Evolutionary conservation across 2,797 vertebrate species (phyloP), one percentile per base, ranked within the genome.

Genomic region (Intellagama lesueurii): DNA sequence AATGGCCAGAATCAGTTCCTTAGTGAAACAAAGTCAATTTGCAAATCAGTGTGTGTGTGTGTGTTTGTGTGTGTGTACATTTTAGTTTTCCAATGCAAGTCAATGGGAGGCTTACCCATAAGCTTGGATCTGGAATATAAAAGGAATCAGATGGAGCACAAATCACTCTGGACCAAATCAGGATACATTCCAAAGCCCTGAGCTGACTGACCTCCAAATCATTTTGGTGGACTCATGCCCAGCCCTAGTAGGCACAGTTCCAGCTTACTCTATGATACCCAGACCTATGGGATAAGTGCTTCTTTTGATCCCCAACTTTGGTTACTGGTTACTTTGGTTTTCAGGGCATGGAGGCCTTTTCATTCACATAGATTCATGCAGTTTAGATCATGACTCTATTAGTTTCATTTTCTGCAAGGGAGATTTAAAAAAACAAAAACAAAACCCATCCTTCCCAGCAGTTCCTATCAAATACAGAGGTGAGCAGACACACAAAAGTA

Each of bases 321-420:
- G 44, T 47, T 16, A 68, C 11, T 49, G 9, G 9, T 24, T 78
- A n/a, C n/a, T n/a, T n/a, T n/a, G n/a, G 44, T 80, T 79, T 26
- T 64, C 16, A 44, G 44, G 11, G 70, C 28, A 73, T 14, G 14
- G 4, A 16, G 32, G 1, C 24, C 12, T 30, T 40, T 83, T 40
- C 40, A 47, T 52, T 70, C 22, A 49, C 70, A 32, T 72, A 56
- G 52, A 56, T 73, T 56, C 7, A 60, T 44, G 17, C 7, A 6
- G 22, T 72, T 73, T n/a, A 87, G 78, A 73, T 52, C 35, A 64
- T 44, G 32, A 60, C 35, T 44, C 17, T 85, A 30, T 24, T 44
- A 17, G 0, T 28, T 85, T 75, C 5, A 75, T 60, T 72, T 72
- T 85, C 0, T 0, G 32, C 30, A 60, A 35, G n/a, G n/a, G n/a